Evolutionary conservation across 2,888 invertebrate genomes (phyloP).

Genomic region (Lasioglossum vierecki): DNA sequence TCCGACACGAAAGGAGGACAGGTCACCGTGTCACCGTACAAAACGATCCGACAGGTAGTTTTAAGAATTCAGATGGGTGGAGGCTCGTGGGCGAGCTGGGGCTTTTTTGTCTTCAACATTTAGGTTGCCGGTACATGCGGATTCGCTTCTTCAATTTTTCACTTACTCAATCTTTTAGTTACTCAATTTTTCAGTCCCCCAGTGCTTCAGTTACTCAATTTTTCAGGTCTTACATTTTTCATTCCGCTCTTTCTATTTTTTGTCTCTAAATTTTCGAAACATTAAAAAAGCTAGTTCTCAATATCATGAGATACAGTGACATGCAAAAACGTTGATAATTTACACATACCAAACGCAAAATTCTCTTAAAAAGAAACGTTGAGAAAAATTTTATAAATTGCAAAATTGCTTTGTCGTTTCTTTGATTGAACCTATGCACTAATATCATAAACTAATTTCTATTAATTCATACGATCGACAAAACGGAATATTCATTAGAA

Average conservation of each 20-base stretch:
- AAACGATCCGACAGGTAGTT: constrained; percentile 14
- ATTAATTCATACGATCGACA: too few relatives aligned
- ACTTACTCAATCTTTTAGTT: neutral
- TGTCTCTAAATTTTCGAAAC: neutral
- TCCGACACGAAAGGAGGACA: constrained; percentile 38
- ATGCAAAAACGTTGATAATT: too few relatives aligned
- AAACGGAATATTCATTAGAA: neutral
- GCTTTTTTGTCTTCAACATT: neutral
- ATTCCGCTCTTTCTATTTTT: neutral
- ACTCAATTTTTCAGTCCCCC: neutral
- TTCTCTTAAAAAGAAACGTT: too few relatives aligned
- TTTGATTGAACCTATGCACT: too few relatives aligned
- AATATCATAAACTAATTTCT: too few relatives aligned
- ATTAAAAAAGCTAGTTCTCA: neutral
- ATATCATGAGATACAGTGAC: too few relatives aligned
- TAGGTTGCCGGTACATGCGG: neutral
- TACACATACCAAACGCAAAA: too few relatives aligned
- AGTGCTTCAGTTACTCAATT: neutral
- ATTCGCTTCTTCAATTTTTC: neutral
- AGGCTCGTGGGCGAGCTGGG: neutral
- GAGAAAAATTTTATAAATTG: too few relatives aligned
- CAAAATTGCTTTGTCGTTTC: too few relatives aligned
- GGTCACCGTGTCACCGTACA: constrained; percentile 54
- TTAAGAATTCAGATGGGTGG: neutral
- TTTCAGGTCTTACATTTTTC: neutral